Evolutionary conservation across 2,888 invertebrate species (phyloP), one percentile per base, ranked within the genome.

Genomic region (Fissipunctia ypsillon): DNA sequence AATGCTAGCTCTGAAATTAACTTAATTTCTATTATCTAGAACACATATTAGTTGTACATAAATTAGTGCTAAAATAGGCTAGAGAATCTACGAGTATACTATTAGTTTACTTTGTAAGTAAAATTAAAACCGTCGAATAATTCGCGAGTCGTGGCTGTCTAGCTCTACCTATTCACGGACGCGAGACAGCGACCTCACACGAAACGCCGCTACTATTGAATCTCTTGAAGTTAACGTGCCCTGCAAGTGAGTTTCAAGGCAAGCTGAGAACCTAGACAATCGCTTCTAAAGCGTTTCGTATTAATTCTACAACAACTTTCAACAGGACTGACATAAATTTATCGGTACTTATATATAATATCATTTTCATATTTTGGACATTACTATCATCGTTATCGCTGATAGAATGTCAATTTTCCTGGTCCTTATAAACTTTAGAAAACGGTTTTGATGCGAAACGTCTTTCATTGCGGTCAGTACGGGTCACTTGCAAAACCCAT

Each of bases 51-150:
- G 45, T 45, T 69, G 31, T 22, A 38, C 38, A 69, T 77, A 69
- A 76, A 60, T 76, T 50, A 67, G 28, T 75, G 38, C 45, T 52
- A 61, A n/a, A n/a, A 50, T 61, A 61, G 60, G 56, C n/a, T 48
- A 48, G 14, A 50, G 31, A 63, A 45, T 52, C 14, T 52, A 25
- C 9, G 4, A 31, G 4, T 31, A 4, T 45, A 38, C 38, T 38
- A 57, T 50, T 52, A 73, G 50, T 54, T 56, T 25, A 79, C 52
- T 66, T 72, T 43, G 41, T 59, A 64, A 61, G 69, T 69, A 45
- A 76, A 76, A 69, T 80, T 79, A 66, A 69, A 76, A 69, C 65
- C 64, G 1, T 41, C 56, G 50, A 48, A 57, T 80, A 63, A 73
- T 67, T 73, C 31, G 25, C 38, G 61, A 54, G 54, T 22, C n/a